These are phyloP conservation scores for Leptestheria dahalacensis DNA, from an alignment of 1,140 invertebrate genomes.

Conservation along the genomic window DNA sequence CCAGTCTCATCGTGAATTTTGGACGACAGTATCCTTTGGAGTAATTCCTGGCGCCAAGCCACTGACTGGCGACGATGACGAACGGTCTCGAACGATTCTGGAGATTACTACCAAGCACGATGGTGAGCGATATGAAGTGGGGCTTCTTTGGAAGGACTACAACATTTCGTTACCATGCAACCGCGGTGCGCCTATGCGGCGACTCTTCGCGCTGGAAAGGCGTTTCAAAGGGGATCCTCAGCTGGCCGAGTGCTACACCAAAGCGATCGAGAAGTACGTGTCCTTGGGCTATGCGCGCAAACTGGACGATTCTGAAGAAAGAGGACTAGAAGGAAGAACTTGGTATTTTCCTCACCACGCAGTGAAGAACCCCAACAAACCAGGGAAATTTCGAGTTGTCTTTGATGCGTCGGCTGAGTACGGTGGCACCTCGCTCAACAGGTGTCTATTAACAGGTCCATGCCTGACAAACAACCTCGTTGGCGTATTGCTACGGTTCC, in stretches of 20 bases:
- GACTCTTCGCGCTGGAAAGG: slow-evolving; percentile 8
- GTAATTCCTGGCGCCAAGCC: background rate
- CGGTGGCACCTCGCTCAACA: slow-evolving; percentile 9
- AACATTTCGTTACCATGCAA: background rate
- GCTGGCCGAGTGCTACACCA: background rate
- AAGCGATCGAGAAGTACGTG: slow-evolving; percentile 13
- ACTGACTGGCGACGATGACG: background rate
- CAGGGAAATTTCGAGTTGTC: slow-evolving; percentile 25
- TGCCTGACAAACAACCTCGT: slow-evolving; percentile 5
- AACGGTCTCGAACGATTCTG: background rate
- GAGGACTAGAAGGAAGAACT: background rate
- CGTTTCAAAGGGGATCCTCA: slow-evolving; percentile 13
- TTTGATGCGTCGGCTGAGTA: slow-evolving; percentile 27
- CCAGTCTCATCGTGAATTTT: background rate
- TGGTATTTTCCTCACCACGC: slow-evolving; percentile 32
- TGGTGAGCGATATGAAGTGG: slow-evolving; percentile 1
- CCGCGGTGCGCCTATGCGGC: background rate
- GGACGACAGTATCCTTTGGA: background rate
- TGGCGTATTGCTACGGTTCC: slow-evolving; percentile 9
- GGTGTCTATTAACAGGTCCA: slow-evolving; percentile 14
- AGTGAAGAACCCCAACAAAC: slow-evolving; percentile 21
- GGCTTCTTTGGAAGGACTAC: background rate
- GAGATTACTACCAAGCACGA: background rate
- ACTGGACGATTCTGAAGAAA: background rate
- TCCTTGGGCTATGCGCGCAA: slow-evolving; percentile 13